Evolutionary conservation across 2,113 vertebrate genomes (phyloP), one percentile per base, ranked within the genome.

Genomic region (Zosterops hypoxanthus): DNA sequence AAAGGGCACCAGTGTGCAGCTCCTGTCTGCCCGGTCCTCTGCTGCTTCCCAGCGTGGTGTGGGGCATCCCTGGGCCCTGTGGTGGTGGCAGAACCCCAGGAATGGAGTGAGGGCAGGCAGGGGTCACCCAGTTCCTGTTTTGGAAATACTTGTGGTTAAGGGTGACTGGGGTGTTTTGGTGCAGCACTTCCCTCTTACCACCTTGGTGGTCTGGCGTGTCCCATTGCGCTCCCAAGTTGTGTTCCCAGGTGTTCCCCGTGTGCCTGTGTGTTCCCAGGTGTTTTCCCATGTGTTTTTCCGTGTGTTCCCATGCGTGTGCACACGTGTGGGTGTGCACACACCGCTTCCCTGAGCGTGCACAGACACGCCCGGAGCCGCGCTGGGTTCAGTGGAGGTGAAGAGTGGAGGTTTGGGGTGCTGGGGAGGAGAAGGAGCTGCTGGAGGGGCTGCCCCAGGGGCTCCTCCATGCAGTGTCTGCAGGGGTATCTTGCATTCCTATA

Each of bases 381-480:
- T 12, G 52, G 52, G 82, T 68, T 88, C 91, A 26, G 61, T 42
- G 34, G 42, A 73, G 90, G 84, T 81, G 81, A 80, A 11, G 31
- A 59, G 28, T 16, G 33, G 68, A 49, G 59, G 4, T 68, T 49
- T 36, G 42, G 71, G 66, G 66, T 87, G 46, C 31, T 66, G 88
- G 52, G 31, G 31, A 44, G 71, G 36, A 86, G 63, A 49, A 65
- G 57, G 82, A 63, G 36, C 21, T 66, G 70, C 39, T 7, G 2
- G 36, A 24, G 53, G 61, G 22, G 52, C 31, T 56, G 31, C 23
- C 14, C 3, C 24, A 23, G 25, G 18, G 16, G 7, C 24, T 70
- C 23, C 61, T 56, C 34, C 0, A 0, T 28, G 60, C 26, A 1
- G 0, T 8, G 24, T 22, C 0, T 1, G 1, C 29, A 39, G n/a